Evolutionary conservation across 1,140 invertebrate species (phyloP).

Genomic region (Diorhabda carinulata): DNA sequence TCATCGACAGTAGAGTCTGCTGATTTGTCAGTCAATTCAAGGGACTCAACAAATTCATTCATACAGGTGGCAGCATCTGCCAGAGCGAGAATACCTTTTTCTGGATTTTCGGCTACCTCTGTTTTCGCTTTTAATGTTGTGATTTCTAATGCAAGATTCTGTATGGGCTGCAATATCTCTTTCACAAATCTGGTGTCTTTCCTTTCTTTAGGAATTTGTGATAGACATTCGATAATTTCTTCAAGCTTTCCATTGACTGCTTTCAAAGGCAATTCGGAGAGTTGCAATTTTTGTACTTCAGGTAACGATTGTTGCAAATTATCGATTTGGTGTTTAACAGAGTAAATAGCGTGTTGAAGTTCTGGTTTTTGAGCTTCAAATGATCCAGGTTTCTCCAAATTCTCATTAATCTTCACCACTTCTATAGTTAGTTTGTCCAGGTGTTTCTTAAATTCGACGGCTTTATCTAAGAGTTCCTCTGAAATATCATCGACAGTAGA

Average conservation of each 20-base stretch:
- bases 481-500: constrained; percentile 9
- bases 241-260: constrained; percentile 11
- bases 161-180: not conserved
- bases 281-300: constrained; percentile 13
- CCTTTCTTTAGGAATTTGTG: not conserved
- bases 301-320: constrained; percentile 11
- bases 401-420: constrained; percentile 14
- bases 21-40: constrained; percentile 11
- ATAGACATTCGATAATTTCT: not conserved
- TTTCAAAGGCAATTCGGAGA: constrained; percentile 21
- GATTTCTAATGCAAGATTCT: not conserved
- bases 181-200: constrained; percentile 4
- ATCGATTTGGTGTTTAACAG: constrained; percentile 23
- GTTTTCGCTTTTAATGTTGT: not conserved
- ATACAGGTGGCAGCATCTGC: constrained; percentile 4
- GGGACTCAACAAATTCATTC: constrained; percentile 1
- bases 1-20: not conserved
- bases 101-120: not conserved
- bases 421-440: constrained; percentile 20
- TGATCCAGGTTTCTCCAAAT: constrained; percentile 11
- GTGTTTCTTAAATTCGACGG: constrained; percentile 12
- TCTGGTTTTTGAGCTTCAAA: constrained; percentile 9
- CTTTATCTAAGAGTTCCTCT: constrained; percentile 11
- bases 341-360: constrained; percentile 15
- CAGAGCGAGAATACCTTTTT: constrained; percentile 10